Percentiles rank a stretch among this genome's conserved stretches.
Evolutionary conservation across 2,113 vertebrate species (phyloP).

Genomic region (Jacana jacana): DNA sequence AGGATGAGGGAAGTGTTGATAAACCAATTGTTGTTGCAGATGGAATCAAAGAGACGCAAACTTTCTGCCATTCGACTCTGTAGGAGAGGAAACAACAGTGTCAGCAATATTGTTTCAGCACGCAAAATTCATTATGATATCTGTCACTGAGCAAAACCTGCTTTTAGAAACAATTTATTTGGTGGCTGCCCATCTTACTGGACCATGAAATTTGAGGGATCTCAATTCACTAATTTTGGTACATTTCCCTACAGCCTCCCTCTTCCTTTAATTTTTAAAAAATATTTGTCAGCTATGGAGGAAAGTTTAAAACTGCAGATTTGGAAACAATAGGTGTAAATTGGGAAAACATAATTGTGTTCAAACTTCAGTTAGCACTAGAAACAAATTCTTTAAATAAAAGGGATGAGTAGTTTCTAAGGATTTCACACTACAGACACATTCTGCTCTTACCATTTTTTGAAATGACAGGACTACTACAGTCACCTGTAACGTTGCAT

Average conservation of each 20-base stretch:
- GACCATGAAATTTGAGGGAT: neutral
- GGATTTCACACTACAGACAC: neutral
- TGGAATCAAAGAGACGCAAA: conserved; percentile 97
- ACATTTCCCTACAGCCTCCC: neutral
- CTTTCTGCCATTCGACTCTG: conserved; percentile 99
- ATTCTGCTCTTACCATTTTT: neutral
- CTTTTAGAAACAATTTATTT: neutral
- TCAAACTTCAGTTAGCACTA: neutral
- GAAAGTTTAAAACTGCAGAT: neutral
- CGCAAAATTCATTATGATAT: neutral
- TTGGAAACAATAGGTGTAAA: neutral
- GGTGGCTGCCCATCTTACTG: neutral
- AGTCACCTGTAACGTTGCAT: neutral
- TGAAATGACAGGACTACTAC: neutral
- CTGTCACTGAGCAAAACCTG: neutral
- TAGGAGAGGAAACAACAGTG: neutral
- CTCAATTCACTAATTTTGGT: neutral
- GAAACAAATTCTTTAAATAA: neutral
- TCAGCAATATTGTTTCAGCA: neutral
- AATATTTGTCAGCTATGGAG: neutral
- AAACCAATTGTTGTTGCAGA: conserved; percentile 99
- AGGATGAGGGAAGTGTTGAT: conserved; percentile 99
- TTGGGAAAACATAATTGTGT: neutral
- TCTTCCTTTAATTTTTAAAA: neutral
- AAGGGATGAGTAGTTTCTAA: neutral